phyloP scores from a whole-genome alignment of 2,797 vertebrate genomes.

The Clamator glandarius region DNA sequence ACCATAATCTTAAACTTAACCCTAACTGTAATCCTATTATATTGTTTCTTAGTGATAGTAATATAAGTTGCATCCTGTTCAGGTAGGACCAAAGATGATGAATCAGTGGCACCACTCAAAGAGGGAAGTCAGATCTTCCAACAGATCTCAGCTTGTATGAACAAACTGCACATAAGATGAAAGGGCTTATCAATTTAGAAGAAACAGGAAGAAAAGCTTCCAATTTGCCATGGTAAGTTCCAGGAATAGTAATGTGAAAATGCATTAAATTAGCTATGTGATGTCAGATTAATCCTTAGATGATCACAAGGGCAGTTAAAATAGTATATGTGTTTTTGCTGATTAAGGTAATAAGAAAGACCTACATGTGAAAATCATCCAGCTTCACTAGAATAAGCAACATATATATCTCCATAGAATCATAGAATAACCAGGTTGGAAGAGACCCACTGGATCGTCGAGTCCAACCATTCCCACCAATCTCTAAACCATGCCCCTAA shows the following conservation, averaged over 20 bases:
- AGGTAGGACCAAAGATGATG: neutral
- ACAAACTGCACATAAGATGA: constrained; percentile 43
- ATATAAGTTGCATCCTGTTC: constrained; percentile 9
- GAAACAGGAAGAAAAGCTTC: constrained; percentile 59
- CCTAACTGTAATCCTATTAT: neutral
- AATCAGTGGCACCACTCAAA: neutral
- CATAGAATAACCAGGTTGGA: too few relatives aligned
- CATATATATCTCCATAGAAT: neutral
- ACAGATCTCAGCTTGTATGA: constrained; percentile 32
- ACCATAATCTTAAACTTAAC: too few relatives aligned
- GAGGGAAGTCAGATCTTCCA: neutral
- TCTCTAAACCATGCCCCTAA: too few relatives aligned
- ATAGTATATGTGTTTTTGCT: constrained; percentile 53
- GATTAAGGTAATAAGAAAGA: constrained; percentile 56
- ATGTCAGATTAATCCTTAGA: constrained; percentile 55
- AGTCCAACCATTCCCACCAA: too few relatives aligned
- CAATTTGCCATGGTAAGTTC: constrained; percentile 60
- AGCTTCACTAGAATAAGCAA: constrained; percentile 10
- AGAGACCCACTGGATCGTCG: too few relatives aligned
- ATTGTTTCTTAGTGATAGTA: neutral
- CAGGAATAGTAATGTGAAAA: constrained; percentile 49
- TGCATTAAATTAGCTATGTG: constrained; percentile 56
- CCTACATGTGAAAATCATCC: constrained; percentile 18
- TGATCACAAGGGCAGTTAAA: constrained; percentile 61
- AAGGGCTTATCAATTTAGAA: constrained; percentile 58